These are phyloP conservation scores for Mechanitis mazaeus DNA, from an alignment of 2,888 invertebrate species.

Conservation along the genomic window DNA sequence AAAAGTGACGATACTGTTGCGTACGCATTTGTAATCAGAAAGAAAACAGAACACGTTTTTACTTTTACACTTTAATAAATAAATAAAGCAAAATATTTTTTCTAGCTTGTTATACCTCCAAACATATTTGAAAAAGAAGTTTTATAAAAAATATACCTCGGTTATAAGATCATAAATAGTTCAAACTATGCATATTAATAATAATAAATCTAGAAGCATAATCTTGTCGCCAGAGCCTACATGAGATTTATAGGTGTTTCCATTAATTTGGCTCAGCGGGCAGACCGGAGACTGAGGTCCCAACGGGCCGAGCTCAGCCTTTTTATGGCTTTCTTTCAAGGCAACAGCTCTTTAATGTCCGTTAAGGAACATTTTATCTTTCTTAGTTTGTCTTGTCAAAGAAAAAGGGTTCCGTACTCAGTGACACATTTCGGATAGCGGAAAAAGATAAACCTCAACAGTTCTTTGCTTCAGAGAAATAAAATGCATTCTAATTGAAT, in stretches of 20 bases:
- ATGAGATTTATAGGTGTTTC: conserved; percentile 47
- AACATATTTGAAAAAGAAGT: not conserved
- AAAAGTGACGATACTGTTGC: not conserved
- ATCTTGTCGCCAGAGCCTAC: conserved; percentile 8
- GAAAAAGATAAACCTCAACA: conserved; percentile 56
- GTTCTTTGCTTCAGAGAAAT: conserved; percentile 21
- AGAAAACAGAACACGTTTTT: no score
- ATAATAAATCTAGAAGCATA: conserved; percentile 2
- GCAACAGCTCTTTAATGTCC: conserved; percentile 68
- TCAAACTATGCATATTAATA: no score
- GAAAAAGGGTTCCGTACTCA: conserved; percentile 67
- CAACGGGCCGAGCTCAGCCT: conserved; percentile 50
- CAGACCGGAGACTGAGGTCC: conserved; percentile 41
- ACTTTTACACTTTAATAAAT: no score
- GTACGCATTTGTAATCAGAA: not conserved
- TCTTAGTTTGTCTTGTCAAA: conserved; percentile 64
- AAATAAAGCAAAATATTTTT: not conserved
- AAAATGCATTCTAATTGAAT: conserved; percentile 6
- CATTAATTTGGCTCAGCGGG: conserved; percentile 59
- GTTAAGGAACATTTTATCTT: conserved; percentile 72
- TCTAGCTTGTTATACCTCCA: conserved; percentile 6
- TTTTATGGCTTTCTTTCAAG: conserved; percentile 64
- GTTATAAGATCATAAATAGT: not conserved
- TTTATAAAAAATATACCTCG: no score
- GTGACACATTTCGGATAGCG: conserved; percentile 64